Percentiles rank a stretch among this genome's conserved stretches.
These are phyloP conservation scores for Todiramphus saurophagus DNA, from an alignment of 2,113 vertebrate genomes.

Conservation along the genomic window DNA sequence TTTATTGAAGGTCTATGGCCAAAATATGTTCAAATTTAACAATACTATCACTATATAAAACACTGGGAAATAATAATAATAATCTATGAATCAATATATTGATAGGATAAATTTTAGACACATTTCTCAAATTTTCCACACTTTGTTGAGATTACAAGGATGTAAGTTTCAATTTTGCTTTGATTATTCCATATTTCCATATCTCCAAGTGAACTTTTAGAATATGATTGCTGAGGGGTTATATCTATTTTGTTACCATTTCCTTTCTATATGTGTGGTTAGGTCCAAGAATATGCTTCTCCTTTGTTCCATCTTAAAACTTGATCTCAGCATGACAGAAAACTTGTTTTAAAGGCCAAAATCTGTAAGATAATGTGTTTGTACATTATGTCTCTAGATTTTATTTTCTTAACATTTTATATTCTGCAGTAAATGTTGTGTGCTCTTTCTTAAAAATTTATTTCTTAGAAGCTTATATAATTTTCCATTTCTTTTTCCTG, in stretches of 20 bases:
- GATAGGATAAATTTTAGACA: neutral
- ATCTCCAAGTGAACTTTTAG: neutral
- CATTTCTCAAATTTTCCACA: neutral
- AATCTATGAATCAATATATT: neutral
- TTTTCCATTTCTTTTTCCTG: neutral
- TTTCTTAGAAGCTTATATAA: neutral
- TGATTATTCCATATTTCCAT: neutral
- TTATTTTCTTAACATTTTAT: neutral
- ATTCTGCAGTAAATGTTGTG: neutral
- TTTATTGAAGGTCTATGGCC: neutral
- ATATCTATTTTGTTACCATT: neutral
- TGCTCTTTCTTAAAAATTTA: neutral
- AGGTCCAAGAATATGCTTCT: neutral
- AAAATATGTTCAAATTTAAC: neutral
- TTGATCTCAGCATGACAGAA: neutral
- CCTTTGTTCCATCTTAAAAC: neutral
- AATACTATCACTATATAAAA: neutral
- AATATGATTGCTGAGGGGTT: neutral
- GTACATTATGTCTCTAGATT: neutral
- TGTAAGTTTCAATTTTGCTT: neutral
- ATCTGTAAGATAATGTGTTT: neutral
- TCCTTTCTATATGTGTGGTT: neutral
- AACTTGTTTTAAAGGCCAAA: neutral
- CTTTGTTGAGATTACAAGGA: neutral
- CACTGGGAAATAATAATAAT: neutral